Percentiles rank a stretch among this genome's conserved stretches.
Conservation (phyloP, 35 echinoderm and acorn worm species). For the Diadema setosum region DNA sequence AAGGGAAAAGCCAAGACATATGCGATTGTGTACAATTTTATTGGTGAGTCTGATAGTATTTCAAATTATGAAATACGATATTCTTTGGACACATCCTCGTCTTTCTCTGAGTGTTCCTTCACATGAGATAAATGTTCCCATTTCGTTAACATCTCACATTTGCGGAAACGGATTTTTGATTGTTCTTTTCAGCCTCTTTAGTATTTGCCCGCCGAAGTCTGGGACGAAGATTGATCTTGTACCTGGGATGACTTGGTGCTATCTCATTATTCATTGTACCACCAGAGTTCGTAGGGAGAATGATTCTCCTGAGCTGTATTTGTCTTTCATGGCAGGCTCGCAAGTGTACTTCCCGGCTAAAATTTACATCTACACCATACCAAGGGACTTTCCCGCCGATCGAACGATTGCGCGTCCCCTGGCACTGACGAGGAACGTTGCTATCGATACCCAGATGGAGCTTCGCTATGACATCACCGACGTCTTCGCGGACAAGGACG, state of each 20-base stretch:
- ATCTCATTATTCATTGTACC: background rate
- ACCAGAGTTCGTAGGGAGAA: background rate
- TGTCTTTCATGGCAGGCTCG: background rate
- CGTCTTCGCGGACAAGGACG: too few species aligned
- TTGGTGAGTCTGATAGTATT: too few species aligned
- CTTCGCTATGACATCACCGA: too few species aligned
- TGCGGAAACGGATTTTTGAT: background rate
- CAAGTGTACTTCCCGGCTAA: constrained; percentile 2
- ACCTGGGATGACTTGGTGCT: too few species aligned
- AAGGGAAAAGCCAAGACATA: too few species aligned
- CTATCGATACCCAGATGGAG: background rate
- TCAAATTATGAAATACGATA: too few species aligned
- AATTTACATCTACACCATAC: background rate
- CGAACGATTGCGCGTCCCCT: background rate
- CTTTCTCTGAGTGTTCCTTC: too few species aligned
- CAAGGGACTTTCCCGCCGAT: background rate
- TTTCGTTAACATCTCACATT: too few species aligned
- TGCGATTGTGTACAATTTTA: too few species aligned
- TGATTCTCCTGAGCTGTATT: background rate
- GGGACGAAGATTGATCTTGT: background rate
- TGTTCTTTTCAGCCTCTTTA: background rate
- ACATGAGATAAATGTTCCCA: too few species aligned
- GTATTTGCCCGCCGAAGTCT: background rate
- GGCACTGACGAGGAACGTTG: background rate
- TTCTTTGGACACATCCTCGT: too few species aligned